Evolutionary conservation across 1,140 invertebrate genomes (phyloP).

Genomic region (Drosophila ironensis): DNA sequence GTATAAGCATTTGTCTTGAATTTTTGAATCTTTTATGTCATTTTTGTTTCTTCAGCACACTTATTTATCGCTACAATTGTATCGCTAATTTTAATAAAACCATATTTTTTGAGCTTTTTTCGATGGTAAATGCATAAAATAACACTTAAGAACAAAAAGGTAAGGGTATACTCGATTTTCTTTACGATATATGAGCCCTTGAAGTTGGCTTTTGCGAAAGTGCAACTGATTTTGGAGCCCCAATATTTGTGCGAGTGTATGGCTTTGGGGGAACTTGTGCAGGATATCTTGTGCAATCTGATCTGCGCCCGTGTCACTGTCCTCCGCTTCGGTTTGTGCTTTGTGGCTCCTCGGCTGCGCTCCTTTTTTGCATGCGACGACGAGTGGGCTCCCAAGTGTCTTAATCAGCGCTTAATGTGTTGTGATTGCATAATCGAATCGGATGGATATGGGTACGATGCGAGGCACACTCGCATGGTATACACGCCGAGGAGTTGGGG

Average conservation of each 20-base stretch:
- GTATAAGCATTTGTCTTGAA: too few relatives aligned
- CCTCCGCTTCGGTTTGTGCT: background rate
- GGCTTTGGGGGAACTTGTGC: background rate
- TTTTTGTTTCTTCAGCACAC: too few relatives aligned
- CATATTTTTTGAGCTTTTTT: too few relatives aligned
- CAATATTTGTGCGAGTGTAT: background rate
- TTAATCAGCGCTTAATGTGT: conserved; percentile 69
- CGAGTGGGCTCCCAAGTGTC: conserved; percentile 47
- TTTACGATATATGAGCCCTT: too few relatives aligned
- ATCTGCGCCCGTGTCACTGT: conserved; percentile 16
- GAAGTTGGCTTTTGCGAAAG: too few relatives aligned
- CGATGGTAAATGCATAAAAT: too few relatives aligned
- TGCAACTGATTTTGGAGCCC: background rate
- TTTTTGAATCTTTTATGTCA: too few relatives aligned
- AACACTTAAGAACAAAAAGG: too few relatives aligned
- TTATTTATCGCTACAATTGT: too few relatives aligned
- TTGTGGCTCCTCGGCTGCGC: background rate
- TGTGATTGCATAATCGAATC: conserved; percentile 61
- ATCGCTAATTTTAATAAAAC: too few relatives aligned
- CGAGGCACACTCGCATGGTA: too few relatives aligned
- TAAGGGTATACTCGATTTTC: too few relatives aligned
- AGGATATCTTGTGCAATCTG: conserved; percentile 31
- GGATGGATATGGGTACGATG: background rate
- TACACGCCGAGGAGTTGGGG: background rate
- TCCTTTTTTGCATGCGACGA: conserved; percentile 26